Evolutionary conservation across 2,888 invertebrate species (phyloP).

Genomic region (Acronicta leporina): DNA sequence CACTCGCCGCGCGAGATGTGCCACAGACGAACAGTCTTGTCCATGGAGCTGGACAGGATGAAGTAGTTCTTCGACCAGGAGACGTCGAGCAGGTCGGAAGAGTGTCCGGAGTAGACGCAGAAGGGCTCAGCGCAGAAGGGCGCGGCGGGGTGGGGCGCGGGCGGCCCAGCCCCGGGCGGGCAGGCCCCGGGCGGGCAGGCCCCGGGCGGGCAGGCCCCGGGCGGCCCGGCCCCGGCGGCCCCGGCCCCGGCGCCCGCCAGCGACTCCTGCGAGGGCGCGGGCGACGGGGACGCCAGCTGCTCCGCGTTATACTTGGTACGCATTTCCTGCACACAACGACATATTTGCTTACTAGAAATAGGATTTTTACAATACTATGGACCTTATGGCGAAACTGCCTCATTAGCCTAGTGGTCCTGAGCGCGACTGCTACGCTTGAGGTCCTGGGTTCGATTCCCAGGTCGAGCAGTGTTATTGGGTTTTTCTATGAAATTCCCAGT

Average conservation of each 20-base stretch:
- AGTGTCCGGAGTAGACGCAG: slow-evolving; percentile 97
- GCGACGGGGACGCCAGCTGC: slow-evolving; percentile 96
- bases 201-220: slow-evolving; percentile 66
- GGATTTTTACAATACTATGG: too few species aligned
- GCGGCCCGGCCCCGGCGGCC: slow-evolving; percentile 70
- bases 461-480: too few species aligned
- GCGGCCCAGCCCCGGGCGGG: slow-evolving; percentile 49
- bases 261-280: slow-evolving; percentile 97
- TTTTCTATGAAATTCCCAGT: too few species aligned
- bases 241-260: slow-evolving; percentile 87
- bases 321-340: slow-evolving; percentile 92
- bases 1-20: slow-evolving; percentile 99
- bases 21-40: slow-evolving; percentile 98
- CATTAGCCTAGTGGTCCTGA: too few species aligned
- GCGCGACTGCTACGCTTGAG: too few species aligned
- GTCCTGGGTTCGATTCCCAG: too few species aligned
- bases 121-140: slow-evolving; percentile 97
- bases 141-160: slow-evolving; percentile 82
- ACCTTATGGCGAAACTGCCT: too few species aligned
- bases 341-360: too few species aligned
- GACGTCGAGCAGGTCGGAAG: slow-evolving; percentile 98
- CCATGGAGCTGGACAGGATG: slow-evolving; percentile 99
- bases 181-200: slow-evolving; percentile 64
- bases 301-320: slow-evolving; percentile 98
- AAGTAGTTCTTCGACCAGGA: slow-evolving; percentile 99